Conservation (phyloP, 2,888 invertebrate genomes). For the Elmis aenea region DNA sequence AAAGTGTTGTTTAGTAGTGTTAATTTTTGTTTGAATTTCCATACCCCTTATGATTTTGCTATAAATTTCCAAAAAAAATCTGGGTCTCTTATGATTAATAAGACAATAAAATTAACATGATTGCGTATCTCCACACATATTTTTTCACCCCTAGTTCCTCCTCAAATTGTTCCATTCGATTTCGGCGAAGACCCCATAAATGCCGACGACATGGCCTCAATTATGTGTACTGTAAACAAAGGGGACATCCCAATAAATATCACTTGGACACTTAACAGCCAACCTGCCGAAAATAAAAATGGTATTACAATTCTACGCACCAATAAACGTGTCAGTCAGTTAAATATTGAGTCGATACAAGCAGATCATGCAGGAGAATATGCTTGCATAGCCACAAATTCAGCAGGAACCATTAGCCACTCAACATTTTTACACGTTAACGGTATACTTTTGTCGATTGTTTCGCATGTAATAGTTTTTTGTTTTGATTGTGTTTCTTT, state of each 20-base stretch:
- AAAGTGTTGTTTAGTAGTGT: background rate
- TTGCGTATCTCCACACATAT: too few relatives aligned
- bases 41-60: constrained; percentile 1
- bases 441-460: constrained; percentile 20
- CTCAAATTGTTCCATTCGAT: constrained; percentile 71
- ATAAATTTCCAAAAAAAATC: too few relatives aligned
- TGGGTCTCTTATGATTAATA: too few relatives aligned
- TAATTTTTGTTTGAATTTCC: constrained; percentile 1
- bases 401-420: constrained; percentile 53
- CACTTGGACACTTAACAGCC: constrained; percentile 60
- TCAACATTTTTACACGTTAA: constrained; percentile 46
- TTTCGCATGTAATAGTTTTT: constrained; percentile 1
- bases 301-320: constrained; percentile 54
- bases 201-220: constrained; percentile 35
- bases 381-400: constrained; percentile 58
- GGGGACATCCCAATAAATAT: constrained; percentile 75
- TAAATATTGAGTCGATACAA: constrained; percentile 59
- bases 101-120: too few relatives aligned
- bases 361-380: constrained; percentile 60
- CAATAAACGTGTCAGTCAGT: constrained; percentile 58
- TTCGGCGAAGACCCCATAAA: constrained; percentile 65
- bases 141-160: constrained; percentile 55
- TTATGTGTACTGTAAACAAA: constrained; percentile 62
- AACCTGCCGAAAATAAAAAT: constrained; percentile 46
- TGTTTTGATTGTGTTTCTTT: too few relatives aligned